These are phyloP conservation scores for Taenioides sp. DNA, from an alignment of 2,797 vertebrate genomes.

Conservation along the genomic window DNA sequence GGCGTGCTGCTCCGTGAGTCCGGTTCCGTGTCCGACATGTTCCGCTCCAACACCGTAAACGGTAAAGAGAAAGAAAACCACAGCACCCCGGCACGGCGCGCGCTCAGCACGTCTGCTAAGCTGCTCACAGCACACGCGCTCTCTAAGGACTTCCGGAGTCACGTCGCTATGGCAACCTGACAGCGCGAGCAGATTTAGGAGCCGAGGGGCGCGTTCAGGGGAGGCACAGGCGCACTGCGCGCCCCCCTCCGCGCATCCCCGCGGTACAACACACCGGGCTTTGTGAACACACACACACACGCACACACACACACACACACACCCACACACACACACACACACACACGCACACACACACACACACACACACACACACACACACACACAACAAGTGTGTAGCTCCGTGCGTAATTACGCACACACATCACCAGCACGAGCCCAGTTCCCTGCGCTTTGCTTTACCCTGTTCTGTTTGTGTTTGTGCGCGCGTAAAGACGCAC, in stretches of 20 bases:
- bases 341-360: no score
- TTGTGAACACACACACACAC: background rate
- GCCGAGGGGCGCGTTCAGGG: background rate
- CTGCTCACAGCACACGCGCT: background rate
- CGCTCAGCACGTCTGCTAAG: background rate
- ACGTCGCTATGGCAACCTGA: background rate
- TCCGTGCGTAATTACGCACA: no score
- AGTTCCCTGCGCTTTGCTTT: no score
- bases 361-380: no score
- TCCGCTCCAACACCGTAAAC: background rate
- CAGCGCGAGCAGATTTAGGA: background rate
- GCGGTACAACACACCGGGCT: background rate
- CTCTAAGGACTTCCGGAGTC: conserved; percentile 4
- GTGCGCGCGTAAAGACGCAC: no score
- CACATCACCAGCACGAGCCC: no score
- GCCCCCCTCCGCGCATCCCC: background rate
- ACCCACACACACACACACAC: no score
- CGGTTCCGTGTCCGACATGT: background rate
- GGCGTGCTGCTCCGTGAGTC: background rate
- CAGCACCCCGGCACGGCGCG: no score
- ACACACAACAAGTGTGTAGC: no score
- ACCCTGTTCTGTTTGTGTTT: no score
- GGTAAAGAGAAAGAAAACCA: background rate
- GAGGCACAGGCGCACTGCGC: background rate
- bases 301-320: no score